Evolutionary conservation across 2,797 vertebrate species (phyloP).

Genomic region (Gymnopithys bicolor): DNA sequence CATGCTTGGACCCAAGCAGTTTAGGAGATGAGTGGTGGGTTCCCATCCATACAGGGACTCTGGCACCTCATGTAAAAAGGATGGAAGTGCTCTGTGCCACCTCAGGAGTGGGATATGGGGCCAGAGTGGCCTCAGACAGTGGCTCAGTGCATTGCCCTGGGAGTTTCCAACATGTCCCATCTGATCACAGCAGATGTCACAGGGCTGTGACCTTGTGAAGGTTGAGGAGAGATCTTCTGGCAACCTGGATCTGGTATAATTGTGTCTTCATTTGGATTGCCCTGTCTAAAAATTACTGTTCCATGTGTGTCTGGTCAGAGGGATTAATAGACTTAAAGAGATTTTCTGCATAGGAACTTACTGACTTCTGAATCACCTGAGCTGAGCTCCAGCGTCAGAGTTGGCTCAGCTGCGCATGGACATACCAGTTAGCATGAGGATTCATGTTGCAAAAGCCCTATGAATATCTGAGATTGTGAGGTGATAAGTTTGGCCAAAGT

Average conservation of each 20-base stretch:
- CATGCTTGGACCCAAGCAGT: neutral
- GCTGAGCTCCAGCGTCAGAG: neutral
- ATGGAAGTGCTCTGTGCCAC: neutral
- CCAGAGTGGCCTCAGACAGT: neutral
- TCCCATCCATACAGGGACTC: rapidly evolving
- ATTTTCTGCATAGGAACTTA: neutral
- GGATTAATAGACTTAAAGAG: neutral
- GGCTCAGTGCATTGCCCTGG: neutral
- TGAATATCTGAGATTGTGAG: neutral
- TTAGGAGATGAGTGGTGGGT: neutral
- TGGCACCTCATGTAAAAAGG: rapidly evolving
- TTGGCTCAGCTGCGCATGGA: neutral
- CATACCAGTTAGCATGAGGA: rapidly evolving
- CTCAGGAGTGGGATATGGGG: neutral
- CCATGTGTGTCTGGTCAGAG: neutral
- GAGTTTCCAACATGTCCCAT: neutral
- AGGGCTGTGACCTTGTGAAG: neutral
- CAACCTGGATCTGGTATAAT: neutral
- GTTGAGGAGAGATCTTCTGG: neutral
- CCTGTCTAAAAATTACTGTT: neutral
- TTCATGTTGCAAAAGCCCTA: neutral
- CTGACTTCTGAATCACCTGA: neutral
- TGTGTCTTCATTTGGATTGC: neutral
- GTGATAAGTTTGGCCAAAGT: neutral
- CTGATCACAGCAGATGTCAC: neutral